A percentile compares a stretch with the other conserved stretches of the same genome.
Conservation (phyloP, 2,113 vertebrate species). For the Xiphophorus couchianus region DNA sequence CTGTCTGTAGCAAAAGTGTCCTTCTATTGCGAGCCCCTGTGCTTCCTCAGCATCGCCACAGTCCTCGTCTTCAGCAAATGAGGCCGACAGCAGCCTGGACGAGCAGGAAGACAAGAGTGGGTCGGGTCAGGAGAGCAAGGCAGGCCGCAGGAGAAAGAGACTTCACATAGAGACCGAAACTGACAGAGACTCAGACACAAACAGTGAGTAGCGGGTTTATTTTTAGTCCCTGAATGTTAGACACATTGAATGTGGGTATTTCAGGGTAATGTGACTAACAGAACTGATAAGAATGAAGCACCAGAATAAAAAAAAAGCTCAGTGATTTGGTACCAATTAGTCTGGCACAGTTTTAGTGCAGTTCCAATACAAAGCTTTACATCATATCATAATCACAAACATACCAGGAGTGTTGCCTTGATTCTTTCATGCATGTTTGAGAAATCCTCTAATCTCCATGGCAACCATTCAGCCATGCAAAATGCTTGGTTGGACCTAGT, state of each 20-base stretch:
- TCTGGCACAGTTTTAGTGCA: not conserved
- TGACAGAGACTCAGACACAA: constrained; percentile 47
- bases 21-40: not conserved
- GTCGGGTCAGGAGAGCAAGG: constrained; percentile 37
- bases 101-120: constrained; percentile 24
- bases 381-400: too few species aligned
- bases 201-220: constrained; percentile 26
- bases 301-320: not conserved
- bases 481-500: too few species aligned
- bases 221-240: not conserved
- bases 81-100: constrained; percentile 41
- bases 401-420: too few species aligned
- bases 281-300: too few species aligned
- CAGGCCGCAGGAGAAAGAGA: constrained; percentile 64
- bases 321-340: too few species aligned
- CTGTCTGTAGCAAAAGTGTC: not conserved
- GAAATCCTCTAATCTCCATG: too few species aligned
- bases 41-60: constrained; percentile 9
- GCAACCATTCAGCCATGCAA: too few species aligned
- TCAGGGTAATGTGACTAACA: not conserved
- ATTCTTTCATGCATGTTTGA: too few species aligned
- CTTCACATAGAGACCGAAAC: constrained; percentile 39
- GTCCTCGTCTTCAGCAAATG: constrained; percentile 22
- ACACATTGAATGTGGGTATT: not conserved
- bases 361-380: not conserved